A percentile compares a stretch with the other conserved stretches of the same genome.
These are phyloP conservation scores for Simalia tracyae DNA, from an alignment of 2,797 vertebrate genomes.

Conservation along the genomic window DNA sequence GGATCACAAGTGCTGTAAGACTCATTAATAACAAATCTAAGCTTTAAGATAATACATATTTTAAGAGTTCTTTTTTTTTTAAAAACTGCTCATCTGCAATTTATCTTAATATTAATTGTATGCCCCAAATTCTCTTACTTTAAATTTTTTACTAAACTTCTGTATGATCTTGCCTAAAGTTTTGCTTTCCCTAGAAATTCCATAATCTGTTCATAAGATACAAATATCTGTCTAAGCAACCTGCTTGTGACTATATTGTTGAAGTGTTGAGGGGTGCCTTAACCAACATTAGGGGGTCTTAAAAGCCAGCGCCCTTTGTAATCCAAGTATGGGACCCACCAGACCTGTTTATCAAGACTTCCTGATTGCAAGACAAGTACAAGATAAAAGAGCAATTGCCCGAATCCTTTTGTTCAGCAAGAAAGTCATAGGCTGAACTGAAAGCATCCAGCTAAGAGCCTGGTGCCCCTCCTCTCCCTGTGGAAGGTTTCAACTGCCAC, in stretches of 20 bases:
- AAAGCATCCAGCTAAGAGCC: not conserved
- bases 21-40: not conserved
- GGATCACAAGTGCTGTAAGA: not conserved
- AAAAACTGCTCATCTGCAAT: not conserved
- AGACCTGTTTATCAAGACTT: conserved; percentile 7
- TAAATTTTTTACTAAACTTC: not conserved
- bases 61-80: not conserved
- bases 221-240: not conserved
- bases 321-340: not conserved
- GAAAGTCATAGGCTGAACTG: not conserved
- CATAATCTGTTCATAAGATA: not conserved
- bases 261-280: not conserved
- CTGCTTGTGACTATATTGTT: not conserved
- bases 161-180: not conserved
- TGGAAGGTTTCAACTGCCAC: conserved; percentile 33
- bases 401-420: not conserved
- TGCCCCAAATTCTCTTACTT: not conserved
- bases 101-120: not conserved
- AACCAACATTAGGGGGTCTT: not conserved
- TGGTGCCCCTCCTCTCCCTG: not conserved
- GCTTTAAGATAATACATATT: not conserved
- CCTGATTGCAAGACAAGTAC: not conserved
- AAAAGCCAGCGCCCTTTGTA: not conserved
- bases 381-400: not conserved
- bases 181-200: not conserved